Evolutionary conservation across 2,113 vertebrate genomes (phyloP), one percentile per base, ranked within the genome.

Genomic region (Aspidoscelis tigris): DNA sequence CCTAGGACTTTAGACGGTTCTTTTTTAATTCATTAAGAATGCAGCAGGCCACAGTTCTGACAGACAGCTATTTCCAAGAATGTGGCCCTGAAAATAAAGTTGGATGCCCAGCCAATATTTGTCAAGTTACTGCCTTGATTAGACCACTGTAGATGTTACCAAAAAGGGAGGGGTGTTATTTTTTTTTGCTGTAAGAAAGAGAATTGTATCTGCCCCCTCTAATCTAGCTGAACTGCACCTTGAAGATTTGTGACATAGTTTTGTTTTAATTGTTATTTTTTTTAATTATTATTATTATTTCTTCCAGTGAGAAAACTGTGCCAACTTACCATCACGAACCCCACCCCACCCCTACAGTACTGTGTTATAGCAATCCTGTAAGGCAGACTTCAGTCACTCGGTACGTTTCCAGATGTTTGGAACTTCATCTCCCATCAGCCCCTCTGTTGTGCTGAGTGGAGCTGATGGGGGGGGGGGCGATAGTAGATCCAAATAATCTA

Each of bases 261-360:
- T 55, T 33, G 33, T 85, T 24, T 71, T 78, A 75, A 58, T 64
- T 55, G 22, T 81, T 44, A 16, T 77, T 16, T 77, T 16, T 72
- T 24, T 39, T 77, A 53, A 61, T 84, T 81, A 53, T 69, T 86
- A n/a, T 39, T 66, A 50, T 81, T 55, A 12, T 55, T 55, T 61
- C 78, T 81, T 66, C 77, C 9, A 24, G 18, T 74, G 88, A 88
- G 78, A 84, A 91, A 95, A 93, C 93, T 94, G 95, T 95, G 94
- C 94, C 89, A 86, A 92, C 88, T 94, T 89, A 93, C 91, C 91
- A 88, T 95, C 58, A 94, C 53, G 92, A 82, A 16, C 74, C 1
- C 41, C 55, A 26, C 41, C 22, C 80, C 18, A 61, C 58, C 47
- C 58, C 11, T 3, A 74, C 39, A 86, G 95, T 88, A 94, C 95